These are phyloP conservation scores for Panzeria rudis DNA, from an alignment of 2,888 invertebrate genomes.

Conservation along the genomic window DNA sequence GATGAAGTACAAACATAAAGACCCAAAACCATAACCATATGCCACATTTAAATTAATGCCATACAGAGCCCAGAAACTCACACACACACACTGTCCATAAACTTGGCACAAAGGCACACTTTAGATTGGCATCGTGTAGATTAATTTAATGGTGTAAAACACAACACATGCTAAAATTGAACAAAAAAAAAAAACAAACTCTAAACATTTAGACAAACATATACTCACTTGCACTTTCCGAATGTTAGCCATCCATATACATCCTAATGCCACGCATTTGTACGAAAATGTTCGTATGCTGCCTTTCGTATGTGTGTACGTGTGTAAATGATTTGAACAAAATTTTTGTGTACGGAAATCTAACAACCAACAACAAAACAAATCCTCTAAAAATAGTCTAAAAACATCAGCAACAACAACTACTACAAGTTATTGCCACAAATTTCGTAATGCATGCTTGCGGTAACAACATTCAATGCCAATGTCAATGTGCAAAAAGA, in stretches of 20 bases:
- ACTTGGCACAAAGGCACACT: constrained; percentile 57
- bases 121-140: constrained; percentile 28
- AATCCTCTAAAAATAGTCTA: constrained; percentile 64
- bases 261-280: constrained; percentile 35
- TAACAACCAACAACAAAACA: constrained; percentile 44
- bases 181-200: not conserved
- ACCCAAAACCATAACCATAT: constrained; percentile 40
- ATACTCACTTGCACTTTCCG: constrained; percentile 49
- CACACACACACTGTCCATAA: constrained; percentile 19
- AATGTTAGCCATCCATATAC: not conserved
- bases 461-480: constrained; percentile 65
- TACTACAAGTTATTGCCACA: constrained; percentile 49
- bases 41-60: constrained; percentile 34
- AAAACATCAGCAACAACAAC: constrained; percentile 39
- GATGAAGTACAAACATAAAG: constrained; percentile 14
- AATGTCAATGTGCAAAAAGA: constrained; percentile 66
- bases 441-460: constrained; percentile 54
- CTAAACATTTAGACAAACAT: constrained; percentile 23
- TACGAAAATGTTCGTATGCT: not conserved
- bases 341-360: constrained; percentile 58
- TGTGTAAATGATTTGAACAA: constrained; percentile 31
- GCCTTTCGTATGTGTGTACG: not conserved
- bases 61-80: not conserved
- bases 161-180: constrained; percentile 17
- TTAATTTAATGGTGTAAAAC: constrained; percentile 54